phyloP scores from a whole-genome alignment of 1,140 invertebrate species.

The Probaryconus sp. region DNA sequence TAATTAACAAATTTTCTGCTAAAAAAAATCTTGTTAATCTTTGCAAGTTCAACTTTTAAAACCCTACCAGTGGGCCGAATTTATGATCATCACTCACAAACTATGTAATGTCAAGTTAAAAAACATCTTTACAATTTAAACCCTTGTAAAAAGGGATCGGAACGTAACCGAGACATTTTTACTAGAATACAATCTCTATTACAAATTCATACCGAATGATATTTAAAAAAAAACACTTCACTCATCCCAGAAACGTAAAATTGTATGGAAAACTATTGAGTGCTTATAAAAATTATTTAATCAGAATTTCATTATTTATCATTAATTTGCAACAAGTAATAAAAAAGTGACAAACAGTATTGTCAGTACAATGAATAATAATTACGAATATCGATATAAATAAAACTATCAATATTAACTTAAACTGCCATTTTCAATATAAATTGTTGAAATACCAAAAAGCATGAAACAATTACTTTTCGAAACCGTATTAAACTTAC shows the following conservation, averaged over 20 bases:
- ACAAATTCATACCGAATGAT: slow-evolving; percentile 15
- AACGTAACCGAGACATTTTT: slow-evolving; percentile 6
- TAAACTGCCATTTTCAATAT: too few species aligned
- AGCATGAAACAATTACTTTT: too few species aligned
- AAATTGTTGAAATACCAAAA: too few species aligned
- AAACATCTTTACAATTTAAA: slow-evolving; percentile 27
- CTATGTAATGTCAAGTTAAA: slow-evolving; percentile 17
- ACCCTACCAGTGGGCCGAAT: slow-evolving; percentile 21
- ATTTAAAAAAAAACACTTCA: slow-evolving; percentile 2
- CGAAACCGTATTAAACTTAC: too few species aligned
- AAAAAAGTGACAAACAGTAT: background rate
- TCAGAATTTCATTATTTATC: too few species aligned
- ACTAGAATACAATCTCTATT: too few species aligned
- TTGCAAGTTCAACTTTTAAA: slow-evolving; percentile 25
- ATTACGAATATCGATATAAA: too few species aligned
- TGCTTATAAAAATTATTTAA: slow-evolving; percentile 4
- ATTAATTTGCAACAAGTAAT: too few species aligned
- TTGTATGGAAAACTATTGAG: slow-evolving; percentile 20
- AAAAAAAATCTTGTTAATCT: slow-evolving; percentile 46
- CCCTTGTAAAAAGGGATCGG: too few species aligned
- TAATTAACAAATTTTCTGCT: slow-evolving; percentile 41
- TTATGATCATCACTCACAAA: slow-evolving; percentile 37
- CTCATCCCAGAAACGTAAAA: slow-evolving; percentile 6
- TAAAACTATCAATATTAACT: too few species aligned
- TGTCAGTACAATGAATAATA: too few species aligned